A percentile compares a stretch with the other conserved stretches of the same genome.
Evolutionary conservation across 2,113 vertebrate genomes (phyloP).

Genomic region (Erythrocercus mccallii): DNA sequence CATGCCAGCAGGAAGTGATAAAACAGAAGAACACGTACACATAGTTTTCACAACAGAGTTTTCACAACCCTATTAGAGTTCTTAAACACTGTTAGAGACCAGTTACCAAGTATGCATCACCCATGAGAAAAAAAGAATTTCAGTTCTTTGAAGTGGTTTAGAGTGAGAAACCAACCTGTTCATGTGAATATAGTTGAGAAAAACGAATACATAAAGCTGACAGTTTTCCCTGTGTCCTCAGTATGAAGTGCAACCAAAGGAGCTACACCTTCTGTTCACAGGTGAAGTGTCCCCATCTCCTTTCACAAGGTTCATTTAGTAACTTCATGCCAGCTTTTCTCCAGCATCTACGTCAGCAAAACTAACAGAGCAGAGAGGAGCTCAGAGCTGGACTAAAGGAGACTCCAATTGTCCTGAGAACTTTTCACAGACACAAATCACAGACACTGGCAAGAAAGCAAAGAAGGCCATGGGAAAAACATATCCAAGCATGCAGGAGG

Average conservation of each 20-base stretch:
- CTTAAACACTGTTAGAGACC: neutral
- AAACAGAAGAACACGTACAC: neutral
- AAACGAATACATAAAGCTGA: neutral
- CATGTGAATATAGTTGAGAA: neutral
- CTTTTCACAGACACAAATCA: neutral
- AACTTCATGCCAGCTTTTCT: neutral
- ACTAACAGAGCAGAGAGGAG: neutral
- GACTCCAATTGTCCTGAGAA: neutral
- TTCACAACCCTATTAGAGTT: neutral
- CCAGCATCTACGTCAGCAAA: neutral
- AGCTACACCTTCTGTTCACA: neutral
- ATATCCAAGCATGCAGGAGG: neutral
- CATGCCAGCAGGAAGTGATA: neutral
- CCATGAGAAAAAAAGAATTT: neutral
- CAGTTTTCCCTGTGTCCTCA: neutral
- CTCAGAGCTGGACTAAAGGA: neutral
- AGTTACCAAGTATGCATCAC: neutral
- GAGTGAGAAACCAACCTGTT: neutral
- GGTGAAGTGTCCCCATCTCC: neutral
- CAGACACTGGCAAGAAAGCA: neutral
- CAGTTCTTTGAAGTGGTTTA: neutral
- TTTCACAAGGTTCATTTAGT: neutral
- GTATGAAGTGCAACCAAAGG: neutral
- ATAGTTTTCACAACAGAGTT: neutral
- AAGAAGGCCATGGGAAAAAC: neutral